Base-by-base conservation (phyloP, 2,888 invertebrate genomes). In the Melangyna quadrimaculata region DNA sequence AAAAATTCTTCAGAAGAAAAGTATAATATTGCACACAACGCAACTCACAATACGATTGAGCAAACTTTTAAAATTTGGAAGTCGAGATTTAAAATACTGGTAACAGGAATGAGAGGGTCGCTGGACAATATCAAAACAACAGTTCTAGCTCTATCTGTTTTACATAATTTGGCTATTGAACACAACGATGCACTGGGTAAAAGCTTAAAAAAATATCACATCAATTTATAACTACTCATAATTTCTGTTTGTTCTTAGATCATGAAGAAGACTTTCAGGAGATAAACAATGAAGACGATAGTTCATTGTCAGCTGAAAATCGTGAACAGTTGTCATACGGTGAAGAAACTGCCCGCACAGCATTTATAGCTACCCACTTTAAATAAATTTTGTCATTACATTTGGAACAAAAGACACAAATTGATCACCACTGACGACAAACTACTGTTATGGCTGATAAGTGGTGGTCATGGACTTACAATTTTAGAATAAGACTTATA, bases 61-160 rank as follows among this genome's bases (percentile, higher is more conserved):
- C 9, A 27, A 63, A 8, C 27, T 3, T 53, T 63, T 53, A 40
- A n/a, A 29, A 14, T 63, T 10, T 40, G 37, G 53, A 73, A 73
- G 32, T 19, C 17, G 12, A 27, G 63, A 63, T 73, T 73, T 53
- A 37, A 32, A 6, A 74, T 55, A 32, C 32, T 74, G 22, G 22
- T 65, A 3, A 32, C 57, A 9, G 71, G 71, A 7, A 45, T 71
- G 27, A 32, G 45, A 35, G 45, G 29, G 1, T 45, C 43, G 8
- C n/a, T 71, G 0, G n/a, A 71, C 17, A 71, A 71, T 57, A 19
- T 71, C 7, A 43, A 71, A 32, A 43, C 70, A 17, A 32, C 29
- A 19, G 17, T 71, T 12, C 3, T 35, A 3, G 59, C 59, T 3
- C 5, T 59, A 22, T 19, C 35, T 35, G 37, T 59, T 22, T 22